Evolutionary conservation across 2,888 invertebrate genomes (phyloP), one percentile per base, ranked within the genome.

Genomic region (Pedicia rivosa): DNA sequence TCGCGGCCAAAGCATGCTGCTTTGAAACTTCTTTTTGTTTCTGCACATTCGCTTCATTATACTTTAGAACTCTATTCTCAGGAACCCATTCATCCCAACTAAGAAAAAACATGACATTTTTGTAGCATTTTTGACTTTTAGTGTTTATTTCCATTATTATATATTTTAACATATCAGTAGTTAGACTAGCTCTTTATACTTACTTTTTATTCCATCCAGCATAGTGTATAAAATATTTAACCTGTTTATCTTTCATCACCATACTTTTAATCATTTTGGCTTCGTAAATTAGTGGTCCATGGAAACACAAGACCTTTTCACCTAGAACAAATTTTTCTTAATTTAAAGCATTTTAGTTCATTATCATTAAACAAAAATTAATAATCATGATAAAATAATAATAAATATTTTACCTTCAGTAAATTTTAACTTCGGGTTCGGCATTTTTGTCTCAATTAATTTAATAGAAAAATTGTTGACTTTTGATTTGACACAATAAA

Each of bases 161-260:
- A 15, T 7, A 40, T 30, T 25, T 7, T 16, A 37, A 26, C n/a
- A 22, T 19, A 30, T 12, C 35, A n/a, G 6, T 3, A 2, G 12
- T n/a, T n/a, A n/a, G n/a, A n/a, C n/a, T n/a, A n/a, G n/a, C n/a
- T 13, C n/a, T n/a, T 29, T 32, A 10, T 19, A 44, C 70, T 65
- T 68, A 92, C 90, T 88, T 94, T 67, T 94, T 95, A 56, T 91
- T 95, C 95, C 95, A 95, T 2, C 94, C 94, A 46, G 90, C 90
- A 59, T 95, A 95, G 61, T 95, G 95, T 45, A 95, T 90, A 41
- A 87, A 78, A 63, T 94, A 94, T 53, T 84, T 78, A 6, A 86
- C 70, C 59, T 79, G 78, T 59, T 88, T 88, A 48, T 90, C 88
- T 57, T 86, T 87, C 3, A 77, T 74, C 44, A 81, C 66, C 37